Conservation (phyloP, 2,888 invertebrate species). For the Scotopteryx bipunctaria region DNA sequence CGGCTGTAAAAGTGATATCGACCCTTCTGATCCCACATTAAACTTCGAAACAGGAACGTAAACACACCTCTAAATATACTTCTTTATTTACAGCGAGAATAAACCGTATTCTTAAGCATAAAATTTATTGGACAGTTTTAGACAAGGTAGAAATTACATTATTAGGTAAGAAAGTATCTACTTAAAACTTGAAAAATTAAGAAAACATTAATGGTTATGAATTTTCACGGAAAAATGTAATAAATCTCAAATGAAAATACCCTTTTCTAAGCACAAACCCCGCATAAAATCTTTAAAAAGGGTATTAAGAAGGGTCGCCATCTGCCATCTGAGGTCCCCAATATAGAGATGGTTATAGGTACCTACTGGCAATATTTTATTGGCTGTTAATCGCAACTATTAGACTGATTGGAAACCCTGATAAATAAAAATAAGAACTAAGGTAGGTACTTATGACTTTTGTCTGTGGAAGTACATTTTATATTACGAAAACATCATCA, state of each 20-base stretch:
- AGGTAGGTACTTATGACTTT: too few species aligned
- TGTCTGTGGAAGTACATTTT: too few species aligned
- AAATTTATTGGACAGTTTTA: not conserved
- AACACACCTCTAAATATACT: constrained; percentile 1
- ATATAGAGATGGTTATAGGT: constrained; percentile 9
- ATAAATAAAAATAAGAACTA: too few species aligned
- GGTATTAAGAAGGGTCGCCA: constrained; percentile 16
- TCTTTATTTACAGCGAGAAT: not conserved
- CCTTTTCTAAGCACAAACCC: constrained; percentile 14
- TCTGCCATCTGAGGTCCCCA: constrained; percentile 20
- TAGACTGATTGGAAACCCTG: not conserved
- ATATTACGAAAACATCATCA: too few species aligned
- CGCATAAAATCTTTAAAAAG: constrained; percentile 17
- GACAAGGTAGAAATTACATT: not conserved
- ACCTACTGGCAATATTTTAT: constrained; percentile 13
- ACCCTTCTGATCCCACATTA: constrained; percentile 6
- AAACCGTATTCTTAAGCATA: too few species aligned
- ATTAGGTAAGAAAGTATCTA: too few species aligned
- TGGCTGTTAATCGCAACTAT: not conserved
- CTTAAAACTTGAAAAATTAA: too few species aligned
- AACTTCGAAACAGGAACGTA: not conserved
- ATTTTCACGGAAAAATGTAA: not conserved
- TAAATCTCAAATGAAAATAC: constrained; percentile 10
- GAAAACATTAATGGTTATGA: not conserved
- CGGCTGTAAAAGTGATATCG: constrained; percentile 12